These are phyloP conservation scores for Beris morrisii DNA, from an alignment of 2,888 invertebrate genomes.

Conservation along the genomic window DNA sequence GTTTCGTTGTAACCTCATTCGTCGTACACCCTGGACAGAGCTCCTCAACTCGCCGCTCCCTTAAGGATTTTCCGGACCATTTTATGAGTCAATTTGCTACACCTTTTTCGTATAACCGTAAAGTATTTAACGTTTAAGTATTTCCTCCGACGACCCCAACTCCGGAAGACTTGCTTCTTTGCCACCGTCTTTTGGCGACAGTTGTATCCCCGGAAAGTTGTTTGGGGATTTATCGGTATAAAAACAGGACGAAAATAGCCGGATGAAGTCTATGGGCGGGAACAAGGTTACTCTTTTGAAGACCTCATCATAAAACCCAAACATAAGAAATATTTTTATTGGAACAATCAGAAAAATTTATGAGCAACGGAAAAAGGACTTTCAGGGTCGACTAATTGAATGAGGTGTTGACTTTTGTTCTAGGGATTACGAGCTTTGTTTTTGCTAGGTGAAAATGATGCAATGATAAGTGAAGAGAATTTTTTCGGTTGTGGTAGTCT, in stretches of 20 bases:
- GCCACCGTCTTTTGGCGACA: not conserved
- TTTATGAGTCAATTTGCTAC: constrained; percentile 40
- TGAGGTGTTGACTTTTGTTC: too few relatives aligned
- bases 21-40: not conserved
- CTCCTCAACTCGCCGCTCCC: constrained; percentile 23
- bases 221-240: constrained; percentile 29
- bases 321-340: constrained; percentile 9
- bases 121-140: constrained; percentile 39
- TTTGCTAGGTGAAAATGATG: too few relatives aligned
- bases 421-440: too few relatives aligned
- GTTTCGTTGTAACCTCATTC: constrained; percentile 3
- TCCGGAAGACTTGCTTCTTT: not conserved
- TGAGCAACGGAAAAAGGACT: not conserved
- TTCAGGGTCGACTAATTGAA: too few relatives aligned
- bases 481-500: too few relatives aligned
- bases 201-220: constrained; percentile 11
- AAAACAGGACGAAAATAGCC: constrained; percentile 26
- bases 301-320: constrained; percentile 32
- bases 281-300: constrained; percentile 30
- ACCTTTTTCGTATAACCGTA: constrained; percentile 38
- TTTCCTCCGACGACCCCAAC: constrained; percentile 2
- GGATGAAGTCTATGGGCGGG: constrained; percentile 23
- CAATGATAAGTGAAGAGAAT: too few relatives aligned
- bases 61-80: constrained; percentile 34
- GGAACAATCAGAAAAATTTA: constrained; percentile 22